Percentiles rank a stretch among this genome's conserved stretches.
phyloP scores from a whole-genome alignment of 2,113 vertebrate species.

The Oenanthe melanoleuca region DNA sequence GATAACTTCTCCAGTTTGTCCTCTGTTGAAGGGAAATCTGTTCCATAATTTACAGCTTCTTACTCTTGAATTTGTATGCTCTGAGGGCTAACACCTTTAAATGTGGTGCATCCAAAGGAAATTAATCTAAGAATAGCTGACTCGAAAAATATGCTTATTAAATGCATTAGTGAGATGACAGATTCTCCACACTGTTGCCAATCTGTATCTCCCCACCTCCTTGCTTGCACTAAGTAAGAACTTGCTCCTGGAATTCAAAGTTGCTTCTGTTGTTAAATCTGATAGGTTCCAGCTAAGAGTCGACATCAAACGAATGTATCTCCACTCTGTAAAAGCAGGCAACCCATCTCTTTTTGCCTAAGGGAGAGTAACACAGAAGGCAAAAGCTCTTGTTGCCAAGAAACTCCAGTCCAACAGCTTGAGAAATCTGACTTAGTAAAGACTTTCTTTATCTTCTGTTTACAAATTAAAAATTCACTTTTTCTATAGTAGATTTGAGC shows the following conservation, averaged over 20 bases:
- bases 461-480: constrained; percentile 13
- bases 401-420: neutral
- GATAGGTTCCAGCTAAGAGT: neutral
- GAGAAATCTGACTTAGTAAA: constrained; percentile 10
- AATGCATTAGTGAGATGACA: neutral
- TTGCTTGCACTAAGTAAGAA: neutral
- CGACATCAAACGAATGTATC: neutral
- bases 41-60: constrained; percentile 12
- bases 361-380: neutral
- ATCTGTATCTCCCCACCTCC: neutral
- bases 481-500: neutral
- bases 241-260: neutral
- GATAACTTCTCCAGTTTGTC: constrained; percentile 27
- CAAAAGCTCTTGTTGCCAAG: neutral
- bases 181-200: neutral
- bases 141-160: constrained; percentile 3
- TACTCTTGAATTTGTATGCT: neutral
- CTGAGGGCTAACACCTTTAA: neutral
- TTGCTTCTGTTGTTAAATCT: neutral
- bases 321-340: neutral
- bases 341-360: neutral
- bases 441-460: neutral
- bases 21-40: constrained; percentile 10
- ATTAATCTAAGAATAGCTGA: constrained; percentile 6
- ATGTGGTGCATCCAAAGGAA: neutral